Base-by-base conservation (phyloP, 2,113 vertebrate genomes). In the Seriola dumerili region DNA sequence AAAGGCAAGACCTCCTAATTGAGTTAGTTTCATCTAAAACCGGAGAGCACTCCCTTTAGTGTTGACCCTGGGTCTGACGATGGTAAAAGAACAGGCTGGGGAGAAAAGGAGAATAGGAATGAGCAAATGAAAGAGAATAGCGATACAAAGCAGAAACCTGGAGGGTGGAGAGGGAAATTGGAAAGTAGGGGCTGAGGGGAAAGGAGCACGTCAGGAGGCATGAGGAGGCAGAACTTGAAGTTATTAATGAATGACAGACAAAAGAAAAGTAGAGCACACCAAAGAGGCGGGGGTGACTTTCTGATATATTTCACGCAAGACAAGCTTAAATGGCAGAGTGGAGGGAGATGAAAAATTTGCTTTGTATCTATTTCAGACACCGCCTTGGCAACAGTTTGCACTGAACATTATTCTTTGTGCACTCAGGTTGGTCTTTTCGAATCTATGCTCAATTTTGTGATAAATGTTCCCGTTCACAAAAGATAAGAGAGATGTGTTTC, bases 71-170 rank as follows among this genome's bases (percentile, higher is more conserved):
- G 59, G 72, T 84, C 74, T 85, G 78, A 61, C 8, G 16, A 63
- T 78, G 82, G 81, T 19, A 42, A 58, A 34, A 54, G 38, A 76
- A 76, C 36, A 70, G 80, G 72, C 40, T 29, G 54, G 55, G 14
- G 40, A 71, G 14, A 32, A 80, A 61, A 65, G 72, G 71, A 66
- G 78, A 89, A 86, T 84, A 57, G 64, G 23, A 87, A 87, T 72
- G 84, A 87, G 72, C 57, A 79, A 72, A 89, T 84, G 29, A 86
- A 76, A 72, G 48, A 86, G 70, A 85, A 83, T 76, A 14, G 62
- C 34, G 73, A 42, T 29, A 79, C 62, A 79, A 83, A 66, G 64
- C 25, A 50, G 54, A 21, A 65, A 64, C 8, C 44, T 57, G 55
- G 38, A 84, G 57, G 76, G 59, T 63, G 19, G 54, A 63, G 55